Percentiles rank a stretch among this genome's conserved stretches.
phyloP scores from a whole-genome alignment of 2,888 invertebrate genomes.

The Leptogaster cylindrica region DNA sequence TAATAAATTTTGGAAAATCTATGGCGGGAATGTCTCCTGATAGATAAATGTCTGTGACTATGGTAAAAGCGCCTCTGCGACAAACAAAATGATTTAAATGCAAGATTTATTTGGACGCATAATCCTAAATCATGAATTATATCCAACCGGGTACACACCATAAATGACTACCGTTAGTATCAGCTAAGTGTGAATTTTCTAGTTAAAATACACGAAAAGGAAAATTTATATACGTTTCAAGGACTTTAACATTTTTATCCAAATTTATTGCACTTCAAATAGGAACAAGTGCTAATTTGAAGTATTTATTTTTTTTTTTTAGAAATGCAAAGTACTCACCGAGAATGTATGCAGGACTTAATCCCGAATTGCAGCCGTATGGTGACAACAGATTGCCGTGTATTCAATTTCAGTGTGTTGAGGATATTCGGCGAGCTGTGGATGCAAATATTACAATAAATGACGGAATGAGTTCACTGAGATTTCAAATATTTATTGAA shows the following conservation, averaged over 20 bases:
- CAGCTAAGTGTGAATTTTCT: constrained; percentile 37
- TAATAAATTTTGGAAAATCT: neutral
- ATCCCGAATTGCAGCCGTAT: too few relatives aligned
- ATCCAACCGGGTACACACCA: constrained; percentile 25
- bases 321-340: too few relatives aligned
- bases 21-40: constrained; percentile 4
- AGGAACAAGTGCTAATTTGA: too few relatives aligned
- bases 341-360: too few relatives aligned
- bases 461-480: too few relatives aligned
- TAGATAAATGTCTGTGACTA: constrained; percentile 22
- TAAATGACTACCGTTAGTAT: constrained; percentile 14
- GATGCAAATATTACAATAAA: too few relatives aligned
- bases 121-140: constrained; percentile 42
- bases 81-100: constrained; percentile 42
- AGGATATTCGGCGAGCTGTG: too few relatives aligned
- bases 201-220: constrained; percentile 32
- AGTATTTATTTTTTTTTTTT: too few relatives aligned
- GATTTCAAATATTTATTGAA: too few relatives aligned
- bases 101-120: constrained; percentile 44
- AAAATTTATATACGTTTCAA: constrained; percentile 7
- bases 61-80: constrained; percentile 21
- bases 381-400: too few relatives aligned
- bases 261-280: constrained; percentile 8
- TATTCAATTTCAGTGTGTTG: too few relatives aligned
- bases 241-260: constrained; percentile 8